Evolutionary conservation across 2,888 invertebrate genomes (phyloP), one percentile per base, ranked within the genome.

Genomic region (Cecidostiba fungosa): DNA sequence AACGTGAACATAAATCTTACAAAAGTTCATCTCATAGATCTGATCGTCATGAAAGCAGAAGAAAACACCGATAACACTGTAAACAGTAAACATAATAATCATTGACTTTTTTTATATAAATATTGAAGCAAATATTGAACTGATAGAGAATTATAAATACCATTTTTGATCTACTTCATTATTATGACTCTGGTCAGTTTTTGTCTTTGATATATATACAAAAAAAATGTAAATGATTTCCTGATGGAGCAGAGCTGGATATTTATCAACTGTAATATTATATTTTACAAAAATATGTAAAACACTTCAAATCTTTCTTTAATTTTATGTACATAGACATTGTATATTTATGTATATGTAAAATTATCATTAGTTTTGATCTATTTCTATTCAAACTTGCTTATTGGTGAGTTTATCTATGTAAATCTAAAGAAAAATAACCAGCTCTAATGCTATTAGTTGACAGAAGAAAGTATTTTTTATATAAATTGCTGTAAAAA

Each of bases 51-150:
- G 87, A 88, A 1, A 88, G 59, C 74, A 90, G 89, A 84, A 87
- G 87, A 85, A 89, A 89, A 82, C 89, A 91, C 87, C 88, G 82
- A 69, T 89, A 87, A 89, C 83, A 47, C 50, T 36, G 6, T 74
- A 72, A 66, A 8, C n/a, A 77, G 12, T 29, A 74, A 47, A n/a
- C 23, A 26, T 23, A 23, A 19, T 12, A 43, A 39, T 3, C 5
- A 72, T 23, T 8, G 39, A 39, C 12, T 23, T 79, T 54, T 47
- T 23, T 50, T n/a, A n/a, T 19, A 29, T 50, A 54, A 50, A 29
- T 54, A 26, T 59, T 73, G 10, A 62, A 43, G 43, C n/a, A 72
- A 81, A 43, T 19, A 43, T 73, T 73, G 73, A 62, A 23, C 8
- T 23, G 4, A 6, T n/a, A 5, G 6, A 3, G 6, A 54, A n/a